A percentile compares a stretch with the other conserved stretches of the same genome.
Evolutionary conservation across 2,888 invertebrate genomes (phyloP).

Genomic region (Pilophorus perplexus): DNA sequence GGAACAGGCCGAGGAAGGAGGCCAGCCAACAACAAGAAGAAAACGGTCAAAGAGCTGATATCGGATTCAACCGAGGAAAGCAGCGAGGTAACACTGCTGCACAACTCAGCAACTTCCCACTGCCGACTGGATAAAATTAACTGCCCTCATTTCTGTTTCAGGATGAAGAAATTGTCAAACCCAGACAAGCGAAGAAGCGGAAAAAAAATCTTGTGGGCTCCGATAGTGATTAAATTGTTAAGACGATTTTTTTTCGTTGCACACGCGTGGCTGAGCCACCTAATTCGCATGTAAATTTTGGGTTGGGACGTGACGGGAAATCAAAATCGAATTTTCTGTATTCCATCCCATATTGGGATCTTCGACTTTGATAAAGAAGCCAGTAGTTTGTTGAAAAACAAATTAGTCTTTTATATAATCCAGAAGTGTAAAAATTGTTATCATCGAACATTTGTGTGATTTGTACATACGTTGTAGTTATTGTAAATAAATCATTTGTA

Average conservation of each 20-base stretch:
- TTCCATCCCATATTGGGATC: slow-evolving; percentile 43
- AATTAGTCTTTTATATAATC: slow-evolving; percentile 3
- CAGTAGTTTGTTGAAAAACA: slow-evolving; percentile 16
- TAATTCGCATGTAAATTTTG: too few relatives aligned
- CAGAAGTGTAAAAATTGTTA: slow-evolving; percentile 27
- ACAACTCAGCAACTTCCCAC: background rate
- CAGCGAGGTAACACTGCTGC: slow-evolving; percentile 76
- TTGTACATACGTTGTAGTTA: slow-evolving; percentile 32
- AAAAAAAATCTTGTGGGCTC: slow-evolving; percentile 78
- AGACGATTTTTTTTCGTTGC: too few relatives aligned
- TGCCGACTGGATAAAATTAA: background rate
- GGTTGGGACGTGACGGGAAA: too few relatives aligned
- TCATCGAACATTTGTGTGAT: slow-evolving; percentile 17
- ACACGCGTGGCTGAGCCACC: too few relatives aligned
- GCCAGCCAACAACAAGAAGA: slow-evolving; percentile 51
- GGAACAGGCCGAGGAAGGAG: slow-evolving; percentile 50
- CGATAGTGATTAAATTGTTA: slow-evolving; percentile 77
- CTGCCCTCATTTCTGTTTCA: slow-evolving; percentile 52
- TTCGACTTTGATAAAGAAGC: background rate
- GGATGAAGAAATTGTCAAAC: slow-evolving; percentile 89
- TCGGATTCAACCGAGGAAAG: slow-evolving; percentile 73
- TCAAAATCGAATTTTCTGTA: too few relatives aligned
- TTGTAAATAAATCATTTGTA: slow-evolving; percentile 34
- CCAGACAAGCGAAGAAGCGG: slow-evolving; percentile 85
- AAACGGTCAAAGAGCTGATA: slow-evolving; percentile 56